These are phyloP conservation scores for Fringilla coelebs DNA, from an alignment of 2,797 vertebrate species.

Conservation along the genomic window DNA sequence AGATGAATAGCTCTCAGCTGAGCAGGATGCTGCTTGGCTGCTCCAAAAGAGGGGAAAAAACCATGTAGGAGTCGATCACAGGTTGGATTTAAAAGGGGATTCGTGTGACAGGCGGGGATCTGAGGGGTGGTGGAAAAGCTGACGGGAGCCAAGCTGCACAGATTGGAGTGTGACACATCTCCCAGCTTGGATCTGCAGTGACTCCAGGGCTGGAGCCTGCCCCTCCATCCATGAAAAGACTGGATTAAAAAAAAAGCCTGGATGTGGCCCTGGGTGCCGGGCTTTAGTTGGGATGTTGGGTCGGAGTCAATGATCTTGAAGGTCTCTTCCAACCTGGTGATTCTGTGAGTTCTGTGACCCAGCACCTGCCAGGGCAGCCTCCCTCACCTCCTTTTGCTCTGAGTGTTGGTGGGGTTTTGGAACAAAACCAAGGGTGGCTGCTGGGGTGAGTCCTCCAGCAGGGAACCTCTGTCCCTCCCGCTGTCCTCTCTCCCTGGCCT, in stretches of 20 bases:
- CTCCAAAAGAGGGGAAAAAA: not conserved
- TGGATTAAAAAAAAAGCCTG: too few species aligned
- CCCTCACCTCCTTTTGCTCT: not conserved
- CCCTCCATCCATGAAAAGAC: not conserved
- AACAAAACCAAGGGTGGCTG: not conserved
- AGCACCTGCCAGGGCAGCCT: not conserved
- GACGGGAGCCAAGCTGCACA: not conserved
- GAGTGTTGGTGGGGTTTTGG: not conserved
- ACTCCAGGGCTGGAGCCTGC: not conserved
- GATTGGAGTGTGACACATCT: not conserved
- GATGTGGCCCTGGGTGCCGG: not conserved
- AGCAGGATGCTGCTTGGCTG: constrained; percentile 45
- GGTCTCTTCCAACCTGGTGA: not conserved
- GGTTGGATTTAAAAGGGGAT: constrained; percentile 9
- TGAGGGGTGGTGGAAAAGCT: not conserved
- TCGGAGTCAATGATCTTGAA: not conserved
- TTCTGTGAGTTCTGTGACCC: not conserved
- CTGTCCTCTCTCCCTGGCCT: not conserved
- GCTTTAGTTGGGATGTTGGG: not conserved
- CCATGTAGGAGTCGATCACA: constrained; percentile 36
- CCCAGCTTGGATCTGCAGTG: not conserved
- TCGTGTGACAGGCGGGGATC: not conserved
- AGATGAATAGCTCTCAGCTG: constrained; percentile 58
- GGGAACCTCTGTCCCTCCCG: not conserved
- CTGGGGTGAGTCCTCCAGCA: not conserved